Evolutionary conservation across 2,797 vertebrate species (phyloP).

Genomic region (Halcyon badia): DNA sequence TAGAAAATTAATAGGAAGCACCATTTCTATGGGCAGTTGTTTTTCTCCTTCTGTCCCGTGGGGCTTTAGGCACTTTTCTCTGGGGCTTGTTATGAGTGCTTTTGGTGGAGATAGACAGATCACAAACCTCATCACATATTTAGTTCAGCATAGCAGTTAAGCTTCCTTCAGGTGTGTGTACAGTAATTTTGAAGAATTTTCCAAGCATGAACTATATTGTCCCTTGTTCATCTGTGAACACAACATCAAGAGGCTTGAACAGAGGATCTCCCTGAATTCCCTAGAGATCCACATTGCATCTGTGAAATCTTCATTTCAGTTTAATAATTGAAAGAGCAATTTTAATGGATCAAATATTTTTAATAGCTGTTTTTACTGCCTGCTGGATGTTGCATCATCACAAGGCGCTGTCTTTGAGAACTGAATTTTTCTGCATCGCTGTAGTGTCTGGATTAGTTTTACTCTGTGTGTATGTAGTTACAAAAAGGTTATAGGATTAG

Average conservation of each 20-base stretch:
- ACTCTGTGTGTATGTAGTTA: not conserved
- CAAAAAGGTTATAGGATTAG: not conserved
- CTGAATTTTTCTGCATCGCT: not conserved
- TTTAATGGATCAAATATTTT: not conserved
- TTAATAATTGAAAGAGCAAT: not conserved
- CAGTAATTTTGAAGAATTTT: not conserved
- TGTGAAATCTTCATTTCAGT: not conserved
- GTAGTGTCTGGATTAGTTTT: not conserved
- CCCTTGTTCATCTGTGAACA: not conserved
- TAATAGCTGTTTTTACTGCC: not conserved
- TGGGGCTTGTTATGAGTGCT: not conserved
- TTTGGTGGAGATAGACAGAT: not conserved
- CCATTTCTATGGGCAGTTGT: not conserved
- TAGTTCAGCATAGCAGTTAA: not conserved
- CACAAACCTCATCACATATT: not conserved
- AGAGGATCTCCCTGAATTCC: accelerated
- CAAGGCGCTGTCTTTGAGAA: not conserved
- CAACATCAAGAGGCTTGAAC: not conserved
- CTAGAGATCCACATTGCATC: not conserved
- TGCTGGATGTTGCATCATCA: not conserved
- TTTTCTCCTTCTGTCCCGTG: not conserved
- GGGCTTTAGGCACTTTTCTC: not conserved
- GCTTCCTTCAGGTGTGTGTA: not conserved
- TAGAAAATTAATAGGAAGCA: not conserved
- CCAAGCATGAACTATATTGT: not conserved